Conservation (phyloP, 2,113 vertebrate species). For the Shinisaurus crocodilurus region DNA sequence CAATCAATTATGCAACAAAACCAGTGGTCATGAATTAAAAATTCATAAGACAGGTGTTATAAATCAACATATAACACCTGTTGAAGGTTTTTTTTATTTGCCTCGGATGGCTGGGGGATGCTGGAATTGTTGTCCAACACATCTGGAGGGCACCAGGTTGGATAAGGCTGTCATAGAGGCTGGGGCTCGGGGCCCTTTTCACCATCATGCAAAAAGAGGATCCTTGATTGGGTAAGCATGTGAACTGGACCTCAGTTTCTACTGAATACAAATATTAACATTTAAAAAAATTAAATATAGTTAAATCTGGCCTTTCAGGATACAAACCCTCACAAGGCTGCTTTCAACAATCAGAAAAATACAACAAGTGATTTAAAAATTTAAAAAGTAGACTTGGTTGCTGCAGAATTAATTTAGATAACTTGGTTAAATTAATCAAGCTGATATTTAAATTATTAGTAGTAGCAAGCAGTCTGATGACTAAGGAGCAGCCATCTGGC, state of each 20-base stretch:
- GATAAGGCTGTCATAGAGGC: no score
- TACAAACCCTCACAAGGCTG: neutral
- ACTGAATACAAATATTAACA: neutral
- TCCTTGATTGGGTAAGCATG: neutral
- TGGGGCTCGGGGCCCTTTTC: neutral
- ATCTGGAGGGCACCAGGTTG: neutral
- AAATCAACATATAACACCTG: no score
- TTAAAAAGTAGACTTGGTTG: neutral
- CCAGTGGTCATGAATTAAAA: no score
- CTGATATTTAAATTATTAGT: constrained; percentile 38
- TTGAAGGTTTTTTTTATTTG: no score
- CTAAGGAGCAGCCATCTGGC: constrained; percentile 40
- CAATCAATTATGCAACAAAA: no score
- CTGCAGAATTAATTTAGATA: neutral
- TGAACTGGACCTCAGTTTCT: neutral
- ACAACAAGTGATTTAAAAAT: neutral
- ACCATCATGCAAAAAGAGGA: neutral
- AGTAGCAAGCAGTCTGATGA: constrained; percentile 38
- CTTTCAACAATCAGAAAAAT: neutral
- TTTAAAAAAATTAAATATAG: neutral
- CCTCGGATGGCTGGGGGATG: no score
- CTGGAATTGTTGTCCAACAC: no score
- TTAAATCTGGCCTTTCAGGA: neutral
- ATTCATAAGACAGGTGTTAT: no score
- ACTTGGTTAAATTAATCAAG: neutral